phyloP scores from a whole-genome alignment of 1,140 invertebrate species.

The Zaprionus vittiger region DNA sequence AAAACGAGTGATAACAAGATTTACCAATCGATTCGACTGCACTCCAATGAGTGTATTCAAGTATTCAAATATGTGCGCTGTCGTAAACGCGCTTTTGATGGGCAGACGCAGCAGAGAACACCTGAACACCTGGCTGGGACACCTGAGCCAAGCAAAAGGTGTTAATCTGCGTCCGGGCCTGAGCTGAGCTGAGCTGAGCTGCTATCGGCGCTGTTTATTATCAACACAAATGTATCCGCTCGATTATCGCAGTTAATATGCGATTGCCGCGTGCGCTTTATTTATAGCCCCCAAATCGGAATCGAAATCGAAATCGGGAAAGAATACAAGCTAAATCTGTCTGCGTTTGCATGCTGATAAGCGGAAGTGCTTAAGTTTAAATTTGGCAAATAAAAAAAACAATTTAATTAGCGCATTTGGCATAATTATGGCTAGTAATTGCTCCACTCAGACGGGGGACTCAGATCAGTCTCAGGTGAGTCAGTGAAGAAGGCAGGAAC shows the following conservation, averaged over 20 bases:
- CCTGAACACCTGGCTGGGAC: constrained; percentile 8
- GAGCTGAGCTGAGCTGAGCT: neutral
- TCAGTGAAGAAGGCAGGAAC: neutral
- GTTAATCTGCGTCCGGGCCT: constrained; percentile 24
- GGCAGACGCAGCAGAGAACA: constrained; percentile 20
- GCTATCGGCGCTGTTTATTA: constrained; percentile 17
- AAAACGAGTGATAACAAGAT: constrained; percentile 76
- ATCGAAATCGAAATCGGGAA: constrained; percentile 20
- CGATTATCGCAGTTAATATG: constrained; percentile 76
- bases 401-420: constrained; percentile 68
- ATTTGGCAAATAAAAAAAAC: constrained; percentile 40
- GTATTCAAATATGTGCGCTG: constrained; percentile 14
- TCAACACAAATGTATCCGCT: constrained; percentile 42
- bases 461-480: neutral
- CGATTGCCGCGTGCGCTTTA: constrained; percentile 68
- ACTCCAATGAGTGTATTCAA: constrained; percentile 49
- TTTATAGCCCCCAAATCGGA: constrained; percentile 56
- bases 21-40: constrained; percentile 80
- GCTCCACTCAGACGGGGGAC: constrained; percentile 3
- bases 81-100: constrained; percentile 36
- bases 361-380: constrained; percentile 61
- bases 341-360: constrained; percentile 65
- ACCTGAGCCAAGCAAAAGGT: constrained; percentile 32
- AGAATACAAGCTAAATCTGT: constrained; percentile 42
- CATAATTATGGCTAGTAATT: constrained; percentile 65